phyloP scores from a whole-genome alignment of 2,888 invertebrate genomes.

The Ennomos quercinarius region DNA sequence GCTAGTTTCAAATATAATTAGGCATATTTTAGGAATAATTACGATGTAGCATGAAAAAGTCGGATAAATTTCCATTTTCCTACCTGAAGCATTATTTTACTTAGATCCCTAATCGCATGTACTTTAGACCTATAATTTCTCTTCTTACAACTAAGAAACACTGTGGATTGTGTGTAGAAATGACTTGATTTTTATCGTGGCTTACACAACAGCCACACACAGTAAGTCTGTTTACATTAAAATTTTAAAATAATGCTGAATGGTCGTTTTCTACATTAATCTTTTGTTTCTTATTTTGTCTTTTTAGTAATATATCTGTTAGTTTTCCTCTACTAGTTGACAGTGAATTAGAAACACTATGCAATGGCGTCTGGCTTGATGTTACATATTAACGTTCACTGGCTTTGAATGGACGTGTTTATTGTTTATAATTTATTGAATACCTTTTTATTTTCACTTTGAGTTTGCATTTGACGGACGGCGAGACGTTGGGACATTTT shows the following conservation, averaged over 20 bases:
- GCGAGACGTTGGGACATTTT: conserved; percentile 70
- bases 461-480: conserved; percentile 72
- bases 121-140: conserved; percentile 32
- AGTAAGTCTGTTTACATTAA: too few species aligned
- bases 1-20: conserved; percentile 1
- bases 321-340: conserved; percentile 39
- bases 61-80: conserved; percentile 33
- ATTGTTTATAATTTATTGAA: conserved; percentile 58
- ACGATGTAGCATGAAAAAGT: conserved; percentile 20
- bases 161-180: neutral
- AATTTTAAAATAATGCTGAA: too few species aligned
- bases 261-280: conserved; percentile 3
- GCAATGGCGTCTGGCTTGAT: conserved; percentile 48
- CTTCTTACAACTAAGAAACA: neutral
- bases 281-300: conserved; percentile 1
- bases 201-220: too few species aligned
- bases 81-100: conserved; percentile 17
- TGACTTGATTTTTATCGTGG: neutral
- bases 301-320: conserved; percentile 27
- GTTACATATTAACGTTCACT: conserved; percentile 60
- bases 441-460: conserved; percentile 60
- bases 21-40: conserved; percentile 17
- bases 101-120: conserved; percentile 55
- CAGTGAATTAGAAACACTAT: conserved; percentile 35
- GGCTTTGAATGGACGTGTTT: conserved; percentile 75